phyloP scores from a whole-genome alignment of 2,888 invertebrate species.

The Bembecia ichneumoniformis region DNA sequence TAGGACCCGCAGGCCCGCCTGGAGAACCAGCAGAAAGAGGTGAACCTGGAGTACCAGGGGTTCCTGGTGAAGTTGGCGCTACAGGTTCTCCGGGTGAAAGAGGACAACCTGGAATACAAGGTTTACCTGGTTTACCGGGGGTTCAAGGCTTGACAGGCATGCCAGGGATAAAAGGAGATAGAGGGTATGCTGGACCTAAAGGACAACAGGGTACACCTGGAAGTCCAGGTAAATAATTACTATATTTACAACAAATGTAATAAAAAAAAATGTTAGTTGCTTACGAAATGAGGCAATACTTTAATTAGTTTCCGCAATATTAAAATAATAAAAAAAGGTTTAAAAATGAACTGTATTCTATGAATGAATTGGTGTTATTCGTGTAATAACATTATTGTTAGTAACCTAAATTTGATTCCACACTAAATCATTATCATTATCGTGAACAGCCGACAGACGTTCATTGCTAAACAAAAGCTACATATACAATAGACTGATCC shows the following conservation, averaged over 20 bases:
- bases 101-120: constrained; percentile 80
- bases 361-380: too few relatives aligned
- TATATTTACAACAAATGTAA: background rate
- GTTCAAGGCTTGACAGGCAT: constrained; percentile 78
- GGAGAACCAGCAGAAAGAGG: constrained; percentile 88
- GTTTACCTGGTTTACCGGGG: constrained; percentile 78
- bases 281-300: background rate
- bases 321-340: background rate
- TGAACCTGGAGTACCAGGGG: constrained; percentile 80
- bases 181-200: constrained; percentile 79
- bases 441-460: too few relatives aligned
- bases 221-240: constrained; percentile 46
- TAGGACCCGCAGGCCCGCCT: constrained; percentile 82
- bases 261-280: background rate
- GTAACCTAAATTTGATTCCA: background rate
- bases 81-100: constrained; percentile 81
- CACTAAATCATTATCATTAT: too few relatives aligned
- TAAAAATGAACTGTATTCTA: too few relatives aligned
- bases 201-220: constrained; percentile 82
- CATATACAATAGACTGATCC: too few relatives aligned
- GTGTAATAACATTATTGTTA: too few relatives aligned
- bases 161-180: constrained; percentile 81
- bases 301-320: background rate
- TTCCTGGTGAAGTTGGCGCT: constrained; percentile 80
- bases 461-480: too few relatives aligned